phyloP scores from a whole-genome alignment of 2,113 vertebrate genomes.

The Emydocephalus ijimae region DNA sequence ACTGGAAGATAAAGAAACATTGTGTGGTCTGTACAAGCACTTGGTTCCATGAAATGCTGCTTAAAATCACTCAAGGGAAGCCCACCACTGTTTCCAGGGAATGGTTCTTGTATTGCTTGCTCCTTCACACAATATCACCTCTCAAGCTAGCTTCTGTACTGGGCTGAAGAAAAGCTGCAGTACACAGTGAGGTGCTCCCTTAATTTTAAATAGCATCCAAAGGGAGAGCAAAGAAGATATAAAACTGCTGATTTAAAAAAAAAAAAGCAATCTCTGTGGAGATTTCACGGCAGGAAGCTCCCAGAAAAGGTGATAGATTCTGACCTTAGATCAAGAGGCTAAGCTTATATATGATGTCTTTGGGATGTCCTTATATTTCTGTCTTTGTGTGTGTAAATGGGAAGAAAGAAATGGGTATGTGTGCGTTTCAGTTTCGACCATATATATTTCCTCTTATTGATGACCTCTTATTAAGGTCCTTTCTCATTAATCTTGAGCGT shows the following conservation, averaged over 20 bases:
- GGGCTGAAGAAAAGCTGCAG: neutral
- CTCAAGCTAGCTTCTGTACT: neutral
- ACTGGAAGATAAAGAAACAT: neutral
- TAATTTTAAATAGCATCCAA: neutral
- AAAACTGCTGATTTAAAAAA: neutral
- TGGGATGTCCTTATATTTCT: neutral
- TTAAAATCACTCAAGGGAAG: neutral
- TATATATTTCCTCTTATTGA: neutral
- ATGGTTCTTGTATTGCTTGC: neutral
- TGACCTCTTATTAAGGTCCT: neutral
- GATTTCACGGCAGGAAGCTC: neutral
- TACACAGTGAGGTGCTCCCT: neutral
- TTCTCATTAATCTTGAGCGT: neutral
- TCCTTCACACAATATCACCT: neutral
- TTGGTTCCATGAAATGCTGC: neutral
- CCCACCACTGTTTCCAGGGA: neutral
- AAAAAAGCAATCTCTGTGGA: neutral
- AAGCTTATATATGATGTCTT: neutral
- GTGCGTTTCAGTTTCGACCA: neutral
- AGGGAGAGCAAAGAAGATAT: neutral
- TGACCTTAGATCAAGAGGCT: neutral
- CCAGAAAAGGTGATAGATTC: neutral
- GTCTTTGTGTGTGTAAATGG: neutral
- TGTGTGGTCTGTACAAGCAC: neutral
- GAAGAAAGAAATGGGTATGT: neutral